These are phyloP conservation scores for Bubo scandiacus DNA, from an alignment of 2,113 vertebrate genomes.

Conservation along the genomic window DNA sequence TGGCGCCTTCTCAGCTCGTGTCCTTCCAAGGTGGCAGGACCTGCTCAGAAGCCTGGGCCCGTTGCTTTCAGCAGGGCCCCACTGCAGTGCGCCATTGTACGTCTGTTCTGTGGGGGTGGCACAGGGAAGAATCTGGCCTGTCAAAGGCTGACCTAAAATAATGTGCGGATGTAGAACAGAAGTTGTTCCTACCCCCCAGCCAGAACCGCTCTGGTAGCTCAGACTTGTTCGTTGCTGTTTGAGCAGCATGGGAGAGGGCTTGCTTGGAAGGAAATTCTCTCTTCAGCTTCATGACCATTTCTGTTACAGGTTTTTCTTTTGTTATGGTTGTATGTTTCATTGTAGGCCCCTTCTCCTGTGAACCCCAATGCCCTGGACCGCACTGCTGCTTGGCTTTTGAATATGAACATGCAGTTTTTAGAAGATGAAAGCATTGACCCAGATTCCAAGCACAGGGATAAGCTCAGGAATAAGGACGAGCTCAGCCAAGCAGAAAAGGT, in stretches of 20 bases:
- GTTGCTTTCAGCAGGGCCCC: not conserved
- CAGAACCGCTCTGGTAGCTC: not conserved
- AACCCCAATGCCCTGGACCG: slow-evolving; percentile 99
- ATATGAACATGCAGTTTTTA: slow-evolving; percentile 98
- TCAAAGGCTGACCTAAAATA: not conserved
- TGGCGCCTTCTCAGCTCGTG: rapidly evolving
- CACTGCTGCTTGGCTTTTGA: slow-evolving; percentile 98
- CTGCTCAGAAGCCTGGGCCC: not conserved
- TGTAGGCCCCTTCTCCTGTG: slow-evolving; percentile 98
- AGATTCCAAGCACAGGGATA: slow-evolving; percentile 89
- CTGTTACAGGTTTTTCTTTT: slow-evolving; percentile 60
- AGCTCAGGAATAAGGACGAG: slow-evolving; percentile 94
- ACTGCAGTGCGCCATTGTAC: rapidly evolving
- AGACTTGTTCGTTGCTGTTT: not conserved
- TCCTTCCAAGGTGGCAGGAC: not conserved
- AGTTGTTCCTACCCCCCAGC: not conserved
- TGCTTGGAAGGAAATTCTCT: not conserved
- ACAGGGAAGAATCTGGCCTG: not conserved
- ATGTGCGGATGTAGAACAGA: not conserved
- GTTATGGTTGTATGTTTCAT: slow-evolving; percentile 82
- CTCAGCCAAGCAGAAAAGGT: slow-evolving; percentile 98
- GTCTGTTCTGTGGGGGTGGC: not conserved
- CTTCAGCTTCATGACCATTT: slow-evolving; percentile 46
- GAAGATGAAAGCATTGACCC: slow-evolving; percentile 94
- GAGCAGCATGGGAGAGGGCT: not conserved